Evolutionary conservation across 2,888 invertebrate genomes (phyloP).

Genomic region (Allophyes oxyacanthae): DNA sequence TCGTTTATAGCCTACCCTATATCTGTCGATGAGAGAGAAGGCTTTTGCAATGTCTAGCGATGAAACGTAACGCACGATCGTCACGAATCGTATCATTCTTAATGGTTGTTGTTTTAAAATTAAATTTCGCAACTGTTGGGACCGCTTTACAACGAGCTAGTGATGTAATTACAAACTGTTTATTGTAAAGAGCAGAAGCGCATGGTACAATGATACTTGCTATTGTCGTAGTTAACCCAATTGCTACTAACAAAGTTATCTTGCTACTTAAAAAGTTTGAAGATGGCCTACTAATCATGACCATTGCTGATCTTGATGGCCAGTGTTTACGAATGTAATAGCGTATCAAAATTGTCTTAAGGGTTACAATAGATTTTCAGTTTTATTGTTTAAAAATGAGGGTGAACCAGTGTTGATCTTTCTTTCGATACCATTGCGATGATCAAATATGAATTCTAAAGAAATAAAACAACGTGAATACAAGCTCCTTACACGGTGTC

Average conservation of each 20-base stretch:
- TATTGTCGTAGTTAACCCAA: too few species aligned
- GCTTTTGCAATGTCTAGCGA: constrained; percentile 50
- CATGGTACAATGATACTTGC: too few species aligned
- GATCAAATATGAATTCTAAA: too few species aligned
- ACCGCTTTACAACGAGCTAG: constrained; percentile 22
- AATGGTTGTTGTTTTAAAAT: constrained; percentile 54
- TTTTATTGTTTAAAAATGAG: too few species aligned
- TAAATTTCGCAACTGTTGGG: constrained; percentile 44
- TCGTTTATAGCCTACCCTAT: constrained; percentile 29
- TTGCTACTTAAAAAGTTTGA: too few species aligned
- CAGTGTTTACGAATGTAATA: too few species aligned
- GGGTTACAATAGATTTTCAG: too few species aligned
- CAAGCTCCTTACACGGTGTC: background rate
- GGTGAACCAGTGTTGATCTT: too few species aligned
- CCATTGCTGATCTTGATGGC: background rate
- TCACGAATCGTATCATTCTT: constrained; percentile 60
- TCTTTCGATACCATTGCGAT: too few species aligned
- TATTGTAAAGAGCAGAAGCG: background rate
- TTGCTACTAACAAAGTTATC: too few species aligned
- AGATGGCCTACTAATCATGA: background rate
- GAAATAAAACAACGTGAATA: too few species aligned
- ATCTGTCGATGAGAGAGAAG: constrained; percentile 27
- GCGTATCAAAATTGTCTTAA: too few species aligned
- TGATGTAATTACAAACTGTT: constrained; percentile 42
- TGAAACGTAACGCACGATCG: constrained; percentile 58